These are phyloP conservation scores for Oryzias curvinotus DNA, from an alignment of 2,113 vertebrate species.

Conservation along the genomic window DNA sequence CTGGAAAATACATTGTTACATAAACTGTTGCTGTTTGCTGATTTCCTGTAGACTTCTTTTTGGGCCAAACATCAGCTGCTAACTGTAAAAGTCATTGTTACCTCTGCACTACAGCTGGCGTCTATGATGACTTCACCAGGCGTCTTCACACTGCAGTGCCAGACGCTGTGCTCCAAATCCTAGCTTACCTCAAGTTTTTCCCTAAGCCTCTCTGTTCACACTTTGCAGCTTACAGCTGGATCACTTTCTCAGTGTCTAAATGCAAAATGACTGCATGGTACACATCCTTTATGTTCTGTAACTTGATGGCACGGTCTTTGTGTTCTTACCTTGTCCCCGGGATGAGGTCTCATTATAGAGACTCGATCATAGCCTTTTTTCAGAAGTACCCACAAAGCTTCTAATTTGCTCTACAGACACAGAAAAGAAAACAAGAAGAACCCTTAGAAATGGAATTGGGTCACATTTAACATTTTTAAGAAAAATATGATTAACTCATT, in stretches of 20 bases:
- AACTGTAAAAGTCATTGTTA: conserved; percentile 43
- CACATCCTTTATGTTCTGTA: conserved; percentile 2
- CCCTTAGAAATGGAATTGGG: not conserved
- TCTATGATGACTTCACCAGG: conserved; percentile 64
- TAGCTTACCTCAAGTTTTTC: conserved; percentile 69
- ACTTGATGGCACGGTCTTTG: conserved; percentile 11
- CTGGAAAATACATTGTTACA: conserved; percentile 15
- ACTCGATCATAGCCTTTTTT: conserved; percentile 94
- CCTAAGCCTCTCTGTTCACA: conserved; percentile 59
- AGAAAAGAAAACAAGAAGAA: conserved; percentile 23
- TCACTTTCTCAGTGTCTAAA: conserved; percentile 26
- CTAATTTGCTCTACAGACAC: conserved; percentile 86
- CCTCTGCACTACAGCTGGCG: conserved; percentile 32
- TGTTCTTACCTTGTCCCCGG: conserved; percentile 92
- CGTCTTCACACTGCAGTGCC: conserved; percentile 40
- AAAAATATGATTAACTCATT: not conserved
- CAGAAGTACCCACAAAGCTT: conserved; percentile 92
- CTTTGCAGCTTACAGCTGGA: conserved; percentile 79
- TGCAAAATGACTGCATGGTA: conserved; percentile 12
- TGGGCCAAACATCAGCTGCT: conserved; percentile 27
- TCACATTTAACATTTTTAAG: not conserved
- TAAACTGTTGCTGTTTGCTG: conserved; percentile 19
- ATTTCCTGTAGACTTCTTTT: not conserved
- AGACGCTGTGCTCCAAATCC: conserved; percentile 49
- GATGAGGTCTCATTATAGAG: conserved; percentile 95